These are phyloP conservation scores for Blastobasis lacticolella DNA, from an alignment of 2,888 invertebrate species.

Conservation along the genomic window DNA sequence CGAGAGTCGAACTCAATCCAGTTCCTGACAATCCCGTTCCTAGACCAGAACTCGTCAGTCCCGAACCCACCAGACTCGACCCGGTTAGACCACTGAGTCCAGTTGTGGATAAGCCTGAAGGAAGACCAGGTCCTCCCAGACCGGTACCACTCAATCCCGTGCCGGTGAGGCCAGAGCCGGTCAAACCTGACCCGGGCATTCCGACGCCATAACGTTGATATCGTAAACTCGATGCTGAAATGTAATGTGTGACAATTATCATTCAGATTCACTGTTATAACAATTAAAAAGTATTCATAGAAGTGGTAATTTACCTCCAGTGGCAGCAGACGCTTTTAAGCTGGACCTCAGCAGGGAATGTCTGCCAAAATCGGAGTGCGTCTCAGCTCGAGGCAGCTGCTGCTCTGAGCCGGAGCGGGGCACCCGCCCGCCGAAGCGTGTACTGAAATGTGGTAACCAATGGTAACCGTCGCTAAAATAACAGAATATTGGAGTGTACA, in stretches of 20 bases:
- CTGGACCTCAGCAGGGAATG: slow-evolving; percentile 88
- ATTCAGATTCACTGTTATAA: neutral
- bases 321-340: slow-evolving; percentile 77
- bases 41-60: slow-evolving; percentile 52
- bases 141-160: slow-evolving; percentile 31
- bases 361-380: slow-evolving; percentile 86
- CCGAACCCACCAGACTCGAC: slow-evolving; percentile 57
- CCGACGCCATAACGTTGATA: slow-evolving; percentile 76
- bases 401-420: slow-evolving; percentile 95
- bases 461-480: slow-evolving; percentile 10
- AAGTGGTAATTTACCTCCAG: slow-evolving; percentile 30
- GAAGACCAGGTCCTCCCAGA: slow-evolving; percentile 44
- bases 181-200: slow-evolving; percentile 35
- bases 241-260: neutral
- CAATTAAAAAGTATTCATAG: neutral
- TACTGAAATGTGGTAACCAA: slow-evolving; percentile 29
- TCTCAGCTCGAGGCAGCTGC: slow-evolving; percentile 88
- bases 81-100: slow-evolving; percentile 64
- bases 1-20: slow-evolving; percentile 51
- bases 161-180: slow-evolving; percentile 39
- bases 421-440: slow-evolving; percentile 71
- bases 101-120: slow-evolving; percentile 59
- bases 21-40: slow-evolving; percentile 53
- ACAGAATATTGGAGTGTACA: slow-evolving; percentile 27
- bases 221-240: slow-evolving; percentile 71